Evolutionary conservation across 2,797 vertebrate genomes (phyloP).

Genomic region (Spheniscus humboldti): DNA sequence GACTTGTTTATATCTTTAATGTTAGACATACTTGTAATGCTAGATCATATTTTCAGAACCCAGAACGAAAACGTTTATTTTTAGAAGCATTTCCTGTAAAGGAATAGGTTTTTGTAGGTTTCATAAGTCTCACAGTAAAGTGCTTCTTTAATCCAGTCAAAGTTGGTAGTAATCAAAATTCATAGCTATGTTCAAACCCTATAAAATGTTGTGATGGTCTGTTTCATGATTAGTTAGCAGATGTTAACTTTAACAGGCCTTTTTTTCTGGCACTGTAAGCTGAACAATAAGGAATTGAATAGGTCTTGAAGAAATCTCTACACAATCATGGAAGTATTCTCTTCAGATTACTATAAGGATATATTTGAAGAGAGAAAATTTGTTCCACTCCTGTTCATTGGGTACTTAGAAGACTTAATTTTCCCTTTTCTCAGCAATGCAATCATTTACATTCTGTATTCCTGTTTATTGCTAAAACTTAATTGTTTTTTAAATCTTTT

Average conservation of each 20-base stretch:
- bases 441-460: conserved; percentile 63
- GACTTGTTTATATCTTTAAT: neutral
- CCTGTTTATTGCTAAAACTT: conserved; percentile 31
- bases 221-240: conserved; percentile 61
- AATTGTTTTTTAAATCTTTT: neutral
- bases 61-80: neutral
- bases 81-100: neutral
- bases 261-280: conserved; percentile 41
- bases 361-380: conserved; percentile 62
- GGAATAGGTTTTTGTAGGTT: neutral
- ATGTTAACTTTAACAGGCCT: conserved; percentile 64
- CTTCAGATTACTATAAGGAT: conserved; percentile 57
- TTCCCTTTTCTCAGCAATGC: conserved; percentile 44
- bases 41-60: neutral
- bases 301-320: conserved; percentile 59
- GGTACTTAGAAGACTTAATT: conserved; percentile 47
- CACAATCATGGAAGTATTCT: conserved; percentile 65
- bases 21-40: neutral
- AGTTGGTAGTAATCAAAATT: conserved; percentile 62
- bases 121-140: neutral
- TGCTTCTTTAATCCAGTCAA: conserved; percentile 15
- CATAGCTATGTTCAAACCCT: conserved; percentile 45
- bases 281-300: conserved; percentile 65
- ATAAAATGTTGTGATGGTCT: conserved; percentile 49
- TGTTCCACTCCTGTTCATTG: conserved; percentile 53